Base-by-base conservation (phyloP, 2,113 vertebrate genomes). In the Junco hyemalis region DNA sequence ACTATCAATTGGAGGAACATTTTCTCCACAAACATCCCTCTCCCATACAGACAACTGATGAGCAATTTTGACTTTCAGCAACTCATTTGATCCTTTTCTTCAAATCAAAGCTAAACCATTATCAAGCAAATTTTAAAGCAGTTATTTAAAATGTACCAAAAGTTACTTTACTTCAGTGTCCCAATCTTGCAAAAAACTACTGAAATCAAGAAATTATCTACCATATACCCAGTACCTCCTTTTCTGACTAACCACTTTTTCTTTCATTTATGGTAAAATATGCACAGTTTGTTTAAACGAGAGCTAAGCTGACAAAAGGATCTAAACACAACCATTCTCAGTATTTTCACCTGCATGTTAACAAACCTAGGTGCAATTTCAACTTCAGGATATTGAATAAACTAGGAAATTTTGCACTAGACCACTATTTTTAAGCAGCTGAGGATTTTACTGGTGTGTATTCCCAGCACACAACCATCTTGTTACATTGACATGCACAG, bases 381-480 rank as follows among this genome's bases (percentile, higher is more conserved):
- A 57, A 10, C 31, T 61, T 73, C n/a, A 91, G 21, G n/a, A 50
- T 38, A 36, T 11, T 63, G 35, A 56, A 28, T 56, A 44, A 90
- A 76, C n/a, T 7, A 64, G 29, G 68, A 87, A 71, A 61, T 81
- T 23, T 45, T 54, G 9, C 44, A 74, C 15, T 14, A 47, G 26
- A 79, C 26, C 5, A 44, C 16, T 33, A 63, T 56, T 77, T 44
- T 50, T 28, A 18, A 0, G 0, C 23, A 87, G 15, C 12, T 73
- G 9, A 72, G 15, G 26, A 50, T 1, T 0, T 29, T 56, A 47
- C 12, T 51, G 19, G 19, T 31, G 11, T 35, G 12, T 35, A 68
- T 16, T 63, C 8, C 24, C 44, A 47, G 5, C 12, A 3, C 19
- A 76, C 0, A 0, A 63, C 5, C 16, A 60, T 6, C 21, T 51